Conservation (phyloP, 1,140 invertebrate species). For the Temnothorax curvispinosus region DNA sequence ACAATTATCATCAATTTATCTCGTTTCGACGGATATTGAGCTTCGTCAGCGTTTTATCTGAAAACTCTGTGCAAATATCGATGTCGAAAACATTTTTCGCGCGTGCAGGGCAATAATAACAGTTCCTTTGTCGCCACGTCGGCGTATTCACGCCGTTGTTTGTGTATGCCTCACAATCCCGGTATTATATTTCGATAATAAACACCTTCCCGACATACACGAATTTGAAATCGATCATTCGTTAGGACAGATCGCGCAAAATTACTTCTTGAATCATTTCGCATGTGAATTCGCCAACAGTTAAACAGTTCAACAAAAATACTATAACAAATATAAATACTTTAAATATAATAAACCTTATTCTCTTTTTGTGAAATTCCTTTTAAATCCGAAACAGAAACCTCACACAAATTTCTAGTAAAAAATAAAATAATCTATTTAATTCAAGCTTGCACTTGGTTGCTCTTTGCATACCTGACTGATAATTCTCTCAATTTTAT, state of each 20-base stretch:
- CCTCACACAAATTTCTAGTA: neutral
- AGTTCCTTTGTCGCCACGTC: constrained; percentile 12
- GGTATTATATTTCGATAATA: constrained; percentile 28
- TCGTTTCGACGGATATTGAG: neutral
- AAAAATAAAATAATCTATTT: neutral
- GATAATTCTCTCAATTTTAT: neutral
- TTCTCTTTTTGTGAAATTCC: neutral
- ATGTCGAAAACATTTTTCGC: constrained; percentile 35
- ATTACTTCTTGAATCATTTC: neutral
- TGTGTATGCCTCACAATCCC: neutral
- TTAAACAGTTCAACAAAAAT: neutral
- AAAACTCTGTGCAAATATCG: constrained; percentile 7
- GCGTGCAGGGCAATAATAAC: neutral
- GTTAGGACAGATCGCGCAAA: neutral
- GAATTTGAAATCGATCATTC: neutral
- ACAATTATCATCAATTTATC: constrained; percentile 18
- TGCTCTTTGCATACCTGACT: neutral
- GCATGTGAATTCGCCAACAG: neutral
- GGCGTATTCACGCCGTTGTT: neutral
- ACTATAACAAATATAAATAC: neutral
- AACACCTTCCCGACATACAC: neutral
- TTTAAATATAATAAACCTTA: neutral
- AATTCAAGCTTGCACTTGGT: neutral
- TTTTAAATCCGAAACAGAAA: neutral
- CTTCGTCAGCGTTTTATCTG: constrained; percentile 6